Base-by-base conservation (phyloP, 2,888 invertebrate genomes). In the Thymelicus sylvestris region DNA sequence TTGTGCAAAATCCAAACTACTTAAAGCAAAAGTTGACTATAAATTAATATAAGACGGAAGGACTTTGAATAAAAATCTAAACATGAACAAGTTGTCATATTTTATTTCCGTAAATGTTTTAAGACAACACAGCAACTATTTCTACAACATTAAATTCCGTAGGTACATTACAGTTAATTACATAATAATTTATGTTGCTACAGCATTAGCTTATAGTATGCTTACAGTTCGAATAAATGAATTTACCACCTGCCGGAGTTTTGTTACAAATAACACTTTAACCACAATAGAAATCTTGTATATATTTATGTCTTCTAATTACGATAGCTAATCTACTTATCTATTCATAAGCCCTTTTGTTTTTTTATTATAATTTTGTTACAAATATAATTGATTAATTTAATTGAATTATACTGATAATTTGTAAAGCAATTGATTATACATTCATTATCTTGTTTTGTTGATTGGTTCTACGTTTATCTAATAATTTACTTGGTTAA, bases 131-230 rank as follows among this genome's bases (percentile, higher is more conserved):
- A 85, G 84, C 84, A 64, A 81, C 86, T 86, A 82, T 63, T 31
- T 66, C 79, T 87, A 87, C 81, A 72, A 84, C 81, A 80, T 80
- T 79, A 73, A 88, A 87, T 88, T 88, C 87, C 87, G 74, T 83
- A 81, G 80, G 82, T 86, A 88, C 87, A 87, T 88, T 89, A 89
- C 86, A 88, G 85, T 84, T 78, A 67, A 1, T 19, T 61, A 61
- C 61, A 71, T 61, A 41, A 15, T 62, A 15, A 57, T 41, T 67
- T 52, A 15, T 0, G n/a, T 41, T 63, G 44, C 52, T 57, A 55
- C 8, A 62, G 13, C 50, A 48, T 63, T 47, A 55, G 19, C 13
- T 59, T 59, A 44, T 60, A 60, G 24, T 50, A n/a, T 50, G 8
- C 38, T 67, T 48, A 52, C 47, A 62, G n/a, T 63, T 63, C 57